Evolutionary conservation across 53 echinoderm and acorn worm genomes (phyloP), one percentile per base, ranked within the genome.

Genomic region (Temnopleurus reevesii): DNA sequence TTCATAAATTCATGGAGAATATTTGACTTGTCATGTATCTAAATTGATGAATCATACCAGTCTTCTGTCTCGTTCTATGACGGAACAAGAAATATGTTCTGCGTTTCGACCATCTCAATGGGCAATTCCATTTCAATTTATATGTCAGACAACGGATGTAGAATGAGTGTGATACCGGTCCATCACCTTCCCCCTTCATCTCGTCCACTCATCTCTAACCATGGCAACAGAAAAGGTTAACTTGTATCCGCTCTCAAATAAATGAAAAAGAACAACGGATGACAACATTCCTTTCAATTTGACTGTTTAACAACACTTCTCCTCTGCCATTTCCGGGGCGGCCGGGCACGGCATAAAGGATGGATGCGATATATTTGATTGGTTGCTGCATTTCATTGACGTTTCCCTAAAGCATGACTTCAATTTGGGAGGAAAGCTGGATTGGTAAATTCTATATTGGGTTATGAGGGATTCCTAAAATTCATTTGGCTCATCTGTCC

Each of bases 211-310:
- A 31, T 19, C 33, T 63, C 63, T 31, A 33, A 31, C 63, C 30
- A 34, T 8, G 58, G 21, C 24, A 27, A 58, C 31, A 33, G 63
- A 63, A 34, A 63, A 63, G 63, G 63, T 63, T 63, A 63, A 31
- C 63, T 34, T 63, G 31, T 21, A 63, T 63, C 63, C 13, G 31
- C 63, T 63, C n/a, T n/a, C n/a, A n/a, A n/a, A n/a, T n/a, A n/a
- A n/a, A n/a, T n/a, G n/a, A n/a, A 4, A 63, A 4, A 15, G 33
- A 30, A 33, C 12, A 63, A 30, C 30, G 18, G 63, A 63, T 63
- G 63, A 63, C 63, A 63, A 63, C 63, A 63, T 63, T 63, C 63
- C 63, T 63, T 63, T 63, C 63, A 63, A 63, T 63, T 63, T 63
- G 33, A 63, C 30, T 34, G 33, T 33, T 63, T 63, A 63, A 30